These are phyloP conservation scores for Nycteola revayana DNA, from an alignment of 2,888 invertebrate genomes.

Conservation along the genomic window DNA sequence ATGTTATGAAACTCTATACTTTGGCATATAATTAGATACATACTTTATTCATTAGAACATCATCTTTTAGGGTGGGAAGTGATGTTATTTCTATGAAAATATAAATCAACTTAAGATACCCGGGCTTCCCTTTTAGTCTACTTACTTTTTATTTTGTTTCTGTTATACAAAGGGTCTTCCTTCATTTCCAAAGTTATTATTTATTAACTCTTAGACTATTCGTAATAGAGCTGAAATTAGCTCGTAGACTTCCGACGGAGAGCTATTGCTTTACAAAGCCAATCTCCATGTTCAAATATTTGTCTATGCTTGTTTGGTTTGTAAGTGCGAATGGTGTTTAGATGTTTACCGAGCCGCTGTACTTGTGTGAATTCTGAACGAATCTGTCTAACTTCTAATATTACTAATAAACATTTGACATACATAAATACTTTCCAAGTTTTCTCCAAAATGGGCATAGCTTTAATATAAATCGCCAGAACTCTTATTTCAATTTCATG, in stretches of 20 bases:
- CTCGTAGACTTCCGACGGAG: conserved; percentile 39
- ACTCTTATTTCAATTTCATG: conserved; percentile 41
- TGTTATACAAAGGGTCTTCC: conserved; percentile 40
- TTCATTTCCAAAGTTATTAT: conserved; percentile 21
- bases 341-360: conserved; percentile 75
- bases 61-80: conserved; percentile 43
- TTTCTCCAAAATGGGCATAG: conserved; percentile 32
- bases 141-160: conserved; percentile 52
- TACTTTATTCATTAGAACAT: no score
- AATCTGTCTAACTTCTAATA: conserved; percentile 55
- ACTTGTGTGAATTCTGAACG: conserved; percentile 59
- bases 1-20: no score
- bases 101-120: conserved; percentile 64
- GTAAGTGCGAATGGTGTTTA: conserved; percentile 81
- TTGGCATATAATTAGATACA: no score
- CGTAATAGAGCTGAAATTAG: conserved; percentile 52
- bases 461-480: conserved; percentile 29
- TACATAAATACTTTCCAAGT: conserved; percentile 48
- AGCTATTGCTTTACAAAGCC: conserved; percentile 56
- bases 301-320: conserved; percentile 75
- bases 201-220: conserved; percentile 44
- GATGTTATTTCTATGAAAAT: conserved; percentile 66
- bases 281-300: conserved; percentile 75
- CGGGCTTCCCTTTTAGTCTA: conserved; percentile 69
- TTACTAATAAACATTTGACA: conserved; percentile 70